phyloP scores from a whole-genome alignment of 2,888 invertebrate species.

The Lacanobia oleracea region DNA sequence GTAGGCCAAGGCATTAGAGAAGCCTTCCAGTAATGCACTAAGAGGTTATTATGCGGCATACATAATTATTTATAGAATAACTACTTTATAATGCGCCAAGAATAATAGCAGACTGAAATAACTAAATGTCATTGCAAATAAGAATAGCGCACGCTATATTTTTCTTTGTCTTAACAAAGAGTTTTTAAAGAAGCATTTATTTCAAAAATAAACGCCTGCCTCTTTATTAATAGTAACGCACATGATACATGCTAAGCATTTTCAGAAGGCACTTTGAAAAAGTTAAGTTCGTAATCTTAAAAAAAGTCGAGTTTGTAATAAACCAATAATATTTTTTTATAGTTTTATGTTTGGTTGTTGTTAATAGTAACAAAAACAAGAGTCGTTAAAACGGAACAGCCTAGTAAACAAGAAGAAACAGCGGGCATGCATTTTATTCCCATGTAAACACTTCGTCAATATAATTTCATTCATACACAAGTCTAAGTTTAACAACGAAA shows the following conservation, averaged over 20 bases:
- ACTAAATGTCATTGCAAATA: not conserved
- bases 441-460: constrained; percentile 12
- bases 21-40: constrained; percentile 51
- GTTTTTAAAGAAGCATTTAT: not conserved
- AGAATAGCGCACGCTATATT: not conserved
- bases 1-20: constrained; percentile 56
- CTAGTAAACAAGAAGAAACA: not conserved
- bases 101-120: constrained; percentile 13
- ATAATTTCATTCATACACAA: constrained; percentile 13
- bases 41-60: constrained; percentile 25
- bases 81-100: constrained; percentile 16
- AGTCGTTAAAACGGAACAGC: not conserved
- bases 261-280: constrained; percentile 51
- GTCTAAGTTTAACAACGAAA: constrained; percentile 25
- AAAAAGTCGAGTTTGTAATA: not conserved
- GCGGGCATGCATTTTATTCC: not conserved
- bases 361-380: not conserved
- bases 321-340: not conserved
- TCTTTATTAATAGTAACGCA: constrained; percentile 12
- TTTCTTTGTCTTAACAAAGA: not conserved
- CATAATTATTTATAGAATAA: constrained; percentile 21
- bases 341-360: not conserved
- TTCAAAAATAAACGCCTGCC: constrained; percentile 16
- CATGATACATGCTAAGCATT: constrained; percentile 32
- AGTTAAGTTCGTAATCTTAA: not conserved